Conservation (phyloP, 2,797 vertebrate species). For the Lutjanus argentimaculatus region DNA sequence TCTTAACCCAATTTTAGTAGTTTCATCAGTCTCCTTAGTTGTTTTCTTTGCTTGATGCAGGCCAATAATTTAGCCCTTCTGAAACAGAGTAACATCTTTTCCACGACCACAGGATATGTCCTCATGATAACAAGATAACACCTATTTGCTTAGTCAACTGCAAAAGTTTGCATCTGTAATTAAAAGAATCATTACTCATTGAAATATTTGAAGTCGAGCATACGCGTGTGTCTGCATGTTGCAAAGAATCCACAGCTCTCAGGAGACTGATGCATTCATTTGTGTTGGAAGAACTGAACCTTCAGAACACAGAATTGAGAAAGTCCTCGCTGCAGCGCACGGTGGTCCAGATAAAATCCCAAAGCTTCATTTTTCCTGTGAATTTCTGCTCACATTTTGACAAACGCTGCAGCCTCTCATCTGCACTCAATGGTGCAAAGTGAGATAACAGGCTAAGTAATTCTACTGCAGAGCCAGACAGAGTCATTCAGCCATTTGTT, state of each 20-base stretch:
- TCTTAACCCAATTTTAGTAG: no score
- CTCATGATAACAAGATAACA: no score
- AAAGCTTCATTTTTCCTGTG: slow-evolving; percentile 1
- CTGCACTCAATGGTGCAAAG: slow-evolving; percentile 8
- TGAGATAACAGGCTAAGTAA: slow-evolving; percentile 34
- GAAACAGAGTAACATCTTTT: no score
- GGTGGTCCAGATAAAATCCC: slow-evolving; percentile 9
- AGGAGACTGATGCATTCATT: neutral
- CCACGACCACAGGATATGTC: no score
- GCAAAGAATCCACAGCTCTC: neutral
- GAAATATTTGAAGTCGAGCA: no score
- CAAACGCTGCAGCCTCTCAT: slow-evolving; percentile 11
- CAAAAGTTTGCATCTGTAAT: no score
- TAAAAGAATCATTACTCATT: no score
- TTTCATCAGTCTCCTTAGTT: no score
- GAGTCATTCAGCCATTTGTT: slow-evolving; percentile 38
- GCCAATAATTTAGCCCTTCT: no score
- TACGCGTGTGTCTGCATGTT: neutral
- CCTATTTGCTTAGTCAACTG: no score
- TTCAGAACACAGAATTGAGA: neutral
- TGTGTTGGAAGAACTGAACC: neutral
- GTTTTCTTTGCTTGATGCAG: no score
- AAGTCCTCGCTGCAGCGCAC: neutral
- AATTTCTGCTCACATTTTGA: neutral
- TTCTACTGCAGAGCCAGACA: slow-evolving; percentile 9